Evolutionary conservation across 2,113 vertebrate genomes (phyloP).

Genomic region (Candoia aspera): DNA sequence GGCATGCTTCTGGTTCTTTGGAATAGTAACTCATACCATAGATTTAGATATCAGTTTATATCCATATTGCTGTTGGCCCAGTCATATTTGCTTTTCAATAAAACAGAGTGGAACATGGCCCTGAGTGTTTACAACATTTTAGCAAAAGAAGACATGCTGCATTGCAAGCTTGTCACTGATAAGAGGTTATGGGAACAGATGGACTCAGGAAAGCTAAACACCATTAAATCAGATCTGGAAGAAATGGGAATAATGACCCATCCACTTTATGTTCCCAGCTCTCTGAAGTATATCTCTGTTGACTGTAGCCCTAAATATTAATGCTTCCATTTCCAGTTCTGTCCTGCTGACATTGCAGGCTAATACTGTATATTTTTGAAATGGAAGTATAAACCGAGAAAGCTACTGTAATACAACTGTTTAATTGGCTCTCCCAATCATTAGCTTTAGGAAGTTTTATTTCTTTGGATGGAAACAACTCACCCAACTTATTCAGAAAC

Average conservation of each 20-base stretch:
- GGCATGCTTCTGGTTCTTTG: not conserved
- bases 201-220: not conserved
- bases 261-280: not conserved
- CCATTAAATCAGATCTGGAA: not conserved
- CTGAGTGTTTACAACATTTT: not conserved
- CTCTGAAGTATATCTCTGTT: not conserved
- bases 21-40: not conserved
- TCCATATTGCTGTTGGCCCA: not conserved
- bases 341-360: not conserved
- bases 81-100: not conserved
- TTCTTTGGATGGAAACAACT: not conserved
- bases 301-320: conserved; percentile 1
- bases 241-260: not conserved
- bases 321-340: not conserved
- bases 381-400: not conserved
- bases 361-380: not conserved
- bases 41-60: not conserved
- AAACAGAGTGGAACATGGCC: not conserved
- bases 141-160: not conserved
- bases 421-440: not conserved
- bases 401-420: not conserved
- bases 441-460: not conserved
- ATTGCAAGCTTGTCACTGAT: not conserved
- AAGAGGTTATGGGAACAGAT: not conserved
- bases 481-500: not conserved